A percentile compares a stretch with the other conserved stretches of the same genome.
Conservation (phyloP, 2,113 vertebrate genomes). For the Caretta caretta region DNA sequence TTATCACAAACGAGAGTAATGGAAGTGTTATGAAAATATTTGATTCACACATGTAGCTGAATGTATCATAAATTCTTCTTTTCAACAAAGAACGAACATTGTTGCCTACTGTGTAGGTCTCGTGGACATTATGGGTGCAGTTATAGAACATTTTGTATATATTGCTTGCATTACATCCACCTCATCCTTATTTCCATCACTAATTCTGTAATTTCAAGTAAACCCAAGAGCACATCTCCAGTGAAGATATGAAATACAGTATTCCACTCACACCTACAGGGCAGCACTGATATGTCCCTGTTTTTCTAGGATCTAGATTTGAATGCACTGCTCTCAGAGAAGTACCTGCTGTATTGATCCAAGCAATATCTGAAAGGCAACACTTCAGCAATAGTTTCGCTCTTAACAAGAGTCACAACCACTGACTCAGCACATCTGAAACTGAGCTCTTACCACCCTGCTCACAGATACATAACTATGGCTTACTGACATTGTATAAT, state of each 20-base stretch:
- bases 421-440: constrained; percentile 17
- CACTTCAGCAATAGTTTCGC: not conserved
- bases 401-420: constrained; percentile 37
- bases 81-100: not conserved
- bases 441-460: constrained; percentile 11
- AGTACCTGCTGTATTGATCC: constrained; percentile 45
- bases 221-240: not conserved
- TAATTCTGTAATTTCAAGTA: not conserved
- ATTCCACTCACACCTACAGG: not conserved
- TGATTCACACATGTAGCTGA: not conserved
- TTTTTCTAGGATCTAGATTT: constrained; percentile 18
- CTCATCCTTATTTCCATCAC: not conserved
- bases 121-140: not conserved
- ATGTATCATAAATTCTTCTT: not conserved
- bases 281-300: not conserved
- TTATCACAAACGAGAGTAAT: not conserved
- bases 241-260: not conserved
- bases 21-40: not conserved
- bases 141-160: not conserved
- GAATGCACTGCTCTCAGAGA: constrained; percentile 38
- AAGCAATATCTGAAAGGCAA: constrained; percentile 58
- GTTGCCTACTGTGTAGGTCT: not conserved
- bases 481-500: constrained; percentile 52
- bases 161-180: not conserved
- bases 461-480: constrained; percentile 46